phyloP scores from a whole-genome alignment of 2,797 vertebrate species.

The Nothura maculosa region DNA sequence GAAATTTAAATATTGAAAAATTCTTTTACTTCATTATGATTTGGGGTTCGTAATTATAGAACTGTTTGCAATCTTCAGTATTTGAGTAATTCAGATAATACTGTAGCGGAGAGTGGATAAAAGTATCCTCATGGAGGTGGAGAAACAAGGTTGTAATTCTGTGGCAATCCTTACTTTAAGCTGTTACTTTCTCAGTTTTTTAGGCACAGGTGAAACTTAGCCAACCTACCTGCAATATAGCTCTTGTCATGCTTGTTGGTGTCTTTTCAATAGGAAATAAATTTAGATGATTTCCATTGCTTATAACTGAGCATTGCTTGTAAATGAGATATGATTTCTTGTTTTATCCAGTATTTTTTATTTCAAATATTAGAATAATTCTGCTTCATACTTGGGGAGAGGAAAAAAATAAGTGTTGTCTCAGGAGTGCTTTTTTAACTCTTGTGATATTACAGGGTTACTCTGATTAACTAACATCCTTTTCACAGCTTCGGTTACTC shows the following conservation, averaged over 20 bases:
- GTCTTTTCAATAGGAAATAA: not conserved
- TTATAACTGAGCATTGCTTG: too few relatives aligned
- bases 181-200: not conserved
- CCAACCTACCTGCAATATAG: not conserved
- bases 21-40: not conserved
- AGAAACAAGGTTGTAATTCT: not conserved
- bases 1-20: not conserved
- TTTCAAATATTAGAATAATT: not conserved
- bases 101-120: not conserved
- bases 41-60: not conserved
- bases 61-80: not conserved
- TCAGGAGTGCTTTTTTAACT: not conserved
- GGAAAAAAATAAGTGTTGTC: not conserved
- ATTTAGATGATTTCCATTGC: not conserved
- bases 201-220: not conserved
- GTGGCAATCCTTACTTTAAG: not conserved
- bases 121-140: not conserved
- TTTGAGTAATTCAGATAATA: not conserved
- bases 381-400: not conserved
- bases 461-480: not conserved
- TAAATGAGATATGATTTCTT: not conserved
- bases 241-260: not conserved
- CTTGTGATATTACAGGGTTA: not conserved
- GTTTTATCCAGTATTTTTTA: not conserved
- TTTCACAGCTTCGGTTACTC: not conserved